phyloP scores from a whole-genome alignment of 64 coral and sea anemone species.

The Stylophora pistillata region DNA sequence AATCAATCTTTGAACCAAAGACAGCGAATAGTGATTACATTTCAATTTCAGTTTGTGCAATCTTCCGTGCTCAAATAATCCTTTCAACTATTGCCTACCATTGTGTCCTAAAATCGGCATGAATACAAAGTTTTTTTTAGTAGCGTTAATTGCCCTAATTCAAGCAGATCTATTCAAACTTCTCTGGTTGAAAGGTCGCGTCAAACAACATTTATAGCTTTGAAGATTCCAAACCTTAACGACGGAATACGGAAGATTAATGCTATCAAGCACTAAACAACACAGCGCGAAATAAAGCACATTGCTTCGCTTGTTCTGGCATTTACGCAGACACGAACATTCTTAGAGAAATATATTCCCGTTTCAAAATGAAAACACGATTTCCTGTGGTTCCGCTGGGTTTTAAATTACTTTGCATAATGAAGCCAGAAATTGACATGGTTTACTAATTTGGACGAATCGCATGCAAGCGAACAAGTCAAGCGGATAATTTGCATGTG shows the following conservation, averaged over 20 bases:
- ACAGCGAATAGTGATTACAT: neutral
- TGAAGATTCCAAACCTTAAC: too few species aligned
- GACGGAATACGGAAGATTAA: too few species aligned
- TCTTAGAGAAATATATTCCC: neutral
- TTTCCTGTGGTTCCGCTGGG: neutral
- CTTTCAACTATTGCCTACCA: neutral
- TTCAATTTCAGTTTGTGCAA: neutral
- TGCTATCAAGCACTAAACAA: too few species aligned
- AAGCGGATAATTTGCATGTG: neutral
- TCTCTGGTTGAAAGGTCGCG: neutral
- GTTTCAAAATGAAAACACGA: neutral
- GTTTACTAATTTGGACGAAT: neutral
- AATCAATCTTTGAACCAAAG: neutral
- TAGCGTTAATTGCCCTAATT: neutral
- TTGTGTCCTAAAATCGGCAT: neutral
- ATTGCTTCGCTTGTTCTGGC: too few species aligned
- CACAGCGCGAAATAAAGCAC: too few species aligned
- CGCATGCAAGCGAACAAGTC: neutral
- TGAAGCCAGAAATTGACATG: neutral
- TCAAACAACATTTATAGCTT: neutral
- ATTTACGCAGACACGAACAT: neutral
- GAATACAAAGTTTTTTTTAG: neutral
- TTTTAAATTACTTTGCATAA: constrained; percentile 20
- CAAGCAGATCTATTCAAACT: neutral
- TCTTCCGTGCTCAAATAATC: neutral